These are phyloP conservation scores for Rhopalosiphum nymphaeae DNA, from an alignment of 2,888 invertebrate genomes.

Conservation along the genomic window DNA sequence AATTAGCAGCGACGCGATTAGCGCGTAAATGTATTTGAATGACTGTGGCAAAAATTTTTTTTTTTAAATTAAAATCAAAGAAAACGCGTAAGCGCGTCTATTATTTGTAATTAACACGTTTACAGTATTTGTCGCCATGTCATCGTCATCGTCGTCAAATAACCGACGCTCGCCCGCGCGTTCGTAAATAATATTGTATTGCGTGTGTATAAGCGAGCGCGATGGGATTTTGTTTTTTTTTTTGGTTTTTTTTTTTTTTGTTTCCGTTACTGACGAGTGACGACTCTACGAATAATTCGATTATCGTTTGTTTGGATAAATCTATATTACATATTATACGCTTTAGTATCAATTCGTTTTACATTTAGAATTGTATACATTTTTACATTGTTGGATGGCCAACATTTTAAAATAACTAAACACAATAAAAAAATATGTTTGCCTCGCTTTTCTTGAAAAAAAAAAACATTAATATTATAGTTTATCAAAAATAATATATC, in stretches of 20 bases:
- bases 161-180: not conserved
- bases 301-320: not conserved
- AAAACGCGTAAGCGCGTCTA: not conserved
- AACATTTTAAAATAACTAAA: not conserved
- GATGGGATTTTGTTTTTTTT: not conserved
- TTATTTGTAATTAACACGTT: slow-evolving; percentile 27
- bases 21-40: not conserved
- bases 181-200: not conserved
- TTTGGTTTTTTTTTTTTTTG: not conserved
- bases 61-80: not conserved
- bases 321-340: not conserved
- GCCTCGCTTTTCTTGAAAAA: not conserved
- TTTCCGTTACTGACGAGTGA: not conserved
- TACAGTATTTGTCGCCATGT: not conserved
- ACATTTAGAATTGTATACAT: not conserved
- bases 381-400: not conserved
- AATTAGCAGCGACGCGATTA: slow-evolving; percentile 8
- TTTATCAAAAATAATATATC: not conserved
- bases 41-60: not conserved
- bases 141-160: slow-evolving; percentile 18
- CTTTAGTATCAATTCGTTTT: not conserved
- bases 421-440: not conserved
- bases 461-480: not conserved
- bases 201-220: not conserved
- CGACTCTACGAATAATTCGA: not conserved